phyloP scores from a whole-genome alignment of 2,888 invertebrate species.

The Deilephila elpenor region DNA sequence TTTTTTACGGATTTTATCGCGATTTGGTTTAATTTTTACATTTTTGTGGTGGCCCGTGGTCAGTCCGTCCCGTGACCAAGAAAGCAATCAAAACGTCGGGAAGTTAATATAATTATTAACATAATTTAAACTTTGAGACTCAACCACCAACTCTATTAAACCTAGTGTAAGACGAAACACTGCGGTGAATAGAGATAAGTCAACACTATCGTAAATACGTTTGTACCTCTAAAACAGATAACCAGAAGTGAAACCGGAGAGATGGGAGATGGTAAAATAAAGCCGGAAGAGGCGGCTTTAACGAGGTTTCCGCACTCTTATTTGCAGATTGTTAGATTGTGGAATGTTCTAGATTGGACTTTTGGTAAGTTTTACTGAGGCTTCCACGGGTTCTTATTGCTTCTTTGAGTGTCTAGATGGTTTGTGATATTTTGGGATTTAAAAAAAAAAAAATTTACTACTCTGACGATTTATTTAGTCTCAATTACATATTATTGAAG shows the following conservation, averaged over 20 bases:
- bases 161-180: background rate
- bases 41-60: no score
- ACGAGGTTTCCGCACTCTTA: background rate
- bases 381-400: background rate
- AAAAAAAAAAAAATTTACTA: no score
- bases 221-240: conserved; percentile 62
- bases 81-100: no score
- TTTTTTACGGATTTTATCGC: no score
- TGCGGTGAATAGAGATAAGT: conserved; percentile 55
- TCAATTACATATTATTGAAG: no score
- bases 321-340: conserved; percentile 3
- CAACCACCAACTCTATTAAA: background rate
- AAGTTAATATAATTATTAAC: no score
- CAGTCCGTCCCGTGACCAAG: no score
- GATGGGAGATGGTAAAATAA: conserved; percentile 33
- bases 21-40: no score
- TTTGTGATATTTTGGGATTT: background rate
- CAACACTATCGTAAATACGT: conserved; percentile 56
- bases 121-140: background rate
- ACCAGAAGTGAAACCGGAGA: conserved; percentile 60
- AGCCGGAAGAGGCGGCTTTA: conserved; percentile 8
- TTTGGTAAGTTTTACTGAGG: background rate
- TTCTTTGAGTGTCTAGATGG: background rate
- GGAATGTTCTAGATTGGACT: conserved; percentile 3
- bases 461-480: background rate